Evolutionary conservation across 2,113 vertebrate genomes (phyloP), one percentile per base, ranked within the genome.

Genomic region (Setophaga kirtlandii): DNA sequence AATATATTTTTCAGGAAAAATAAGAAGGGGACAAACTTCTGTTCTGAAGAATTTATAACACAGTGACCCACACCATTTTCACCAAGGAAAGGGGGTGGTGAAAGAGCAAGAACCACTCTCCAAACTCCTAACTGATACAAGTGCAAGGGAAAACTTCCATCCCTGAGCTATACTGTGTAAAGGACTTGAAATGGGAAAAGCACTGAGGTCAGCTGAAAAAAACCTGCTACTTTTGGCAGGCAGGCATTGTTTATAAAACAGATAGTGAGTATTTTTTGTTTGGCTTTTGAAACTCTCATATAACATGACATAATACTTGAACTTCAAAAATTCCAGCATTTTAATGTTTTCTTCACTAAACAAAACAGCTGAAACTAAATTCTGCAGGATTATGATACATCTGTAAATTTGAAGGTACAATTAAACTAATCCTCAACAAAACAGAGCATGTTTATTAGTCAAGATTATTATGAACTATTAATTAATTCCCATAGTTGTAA

Each of bases 351-450:
- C 52, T 83, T 85, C 2, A 0, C 11, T 60, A 44, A 28, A 47
- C 4, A 16, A 59, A 75, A 85, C 2, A 83, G 47, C 3, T 65
- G 24, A 92, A 85, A 3, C 3, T 5, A 22, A 93, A 71, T 11
- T 73, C 37, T 21, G 8, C 3, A 73, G 53, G 17, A 83, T 4
- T 42, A 39, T 1, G 4, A 71, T 10, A 35, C 0, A 1, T 4
- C 4, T 18, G 1, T 39, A 68, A 64, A 82, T 52, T 52, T 76
- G 30, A 90, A 85, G 27, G 14, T n/a, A 68, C 15, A 52, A 52
- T 35, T n/a, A 79, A 79, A 52, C 7, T 56, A 76, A 87, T 21
- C 7, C 12, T 82, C 44, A 84, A 49, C 7, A 65, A 37, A 89
- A 94, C 10, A 22, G 4, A 83, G 0, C 18, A 63, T 3, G 2